Evolutionary conservation across 1,140 invertebrate species (phyloP).

Genomic region (Drosophila truncata): DNA sequence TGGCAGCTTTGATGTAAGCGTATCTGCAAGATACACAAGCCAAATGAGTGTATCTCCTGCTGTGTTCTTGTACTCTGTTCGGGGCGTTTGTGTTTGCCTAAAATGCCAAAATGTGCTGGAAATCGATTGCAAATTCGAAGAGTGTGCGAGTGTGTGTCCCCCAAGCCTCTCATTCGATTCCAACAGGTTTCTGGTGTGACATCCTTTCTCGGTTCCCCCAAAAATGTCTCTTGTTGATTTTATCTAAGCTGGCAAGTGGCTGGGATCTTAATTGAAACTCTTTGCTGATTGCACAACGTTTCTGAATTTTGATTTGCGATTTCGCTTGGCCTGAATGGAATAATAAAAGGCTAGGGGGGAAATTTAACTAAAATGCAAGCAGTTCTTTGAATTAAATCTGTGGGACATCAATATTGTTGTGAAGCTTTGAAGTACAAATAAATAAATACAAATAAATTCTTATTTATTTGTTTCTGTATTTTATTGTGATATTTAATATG

Average conservation of each 20-base stretch:
- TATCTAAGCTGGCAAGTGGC: conserved; percentile 26
- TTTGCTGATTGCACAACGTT: conserved; percentile 18
- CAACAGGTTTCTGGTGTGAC: conserved; percentile 45
- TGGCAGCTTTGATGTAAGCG: conserved; percentile 39
- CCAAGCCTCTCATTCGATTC: conserved; percentile 1
- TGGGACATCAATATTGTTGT: neutral
- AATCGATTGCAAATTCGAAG: conserved; percentile 48
- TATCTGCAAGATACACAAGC: conserved; percentile 39
- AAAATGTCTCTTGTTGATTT: conserved; percentile 29
- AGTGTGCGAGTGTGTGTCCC: conserved; percentile 10
- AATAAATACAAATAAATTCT: neutral
- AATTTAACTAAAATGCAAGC: conserved; percentile 1
- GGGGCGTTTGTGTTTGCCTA: conserved; percentile 18
- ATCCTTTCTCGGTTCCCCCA: conserved; percentile 9
- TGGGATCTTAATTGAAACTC: conserved; percentile 34
- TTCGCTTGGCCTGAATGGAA: conserved; percentile 4
- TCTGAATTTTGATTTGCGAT: conserved; percentile 32
- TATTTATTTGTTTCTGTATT: neutral
- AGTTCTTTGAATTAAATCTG: neutral
- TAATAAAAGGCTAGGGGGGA: neutral
- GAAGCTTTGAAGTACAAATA: neutral
- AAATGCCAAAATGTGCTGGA: conserved; percentile 51
- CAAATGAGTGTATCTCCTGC: conserved; percentile 30
- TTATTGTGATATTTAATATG: neutral
- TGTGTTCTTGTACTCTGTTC: conserved; percentile 7